Evolutionary conservation across 2,888 invertebrate genomes (phyloP).

Genomic region (Acleris emargana): DNA sequence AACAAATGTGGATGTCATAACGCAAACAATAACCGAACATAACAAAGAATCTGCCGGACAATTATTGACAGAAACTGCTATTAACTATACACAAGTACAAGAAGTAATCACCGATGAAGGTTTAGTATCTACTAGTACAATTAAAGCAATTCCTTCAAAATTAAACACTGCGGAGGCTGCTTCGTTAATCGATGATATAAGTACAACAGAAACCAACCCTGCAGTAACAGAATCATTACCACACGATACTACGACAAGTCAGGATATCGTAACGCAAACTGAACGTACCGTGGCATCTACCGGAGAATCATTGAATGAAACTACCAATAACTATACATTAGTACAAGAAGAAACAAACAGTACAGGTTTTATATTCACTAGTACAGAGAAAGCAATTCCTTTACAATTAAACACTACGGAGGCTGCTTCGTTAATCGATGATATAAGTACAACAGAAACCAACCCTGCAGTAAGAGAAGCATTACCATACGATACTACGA

Average conservation of each 20-base stretch:
- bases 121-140: neutral
- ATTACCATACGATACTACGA: neutral
- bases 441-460: neutral
- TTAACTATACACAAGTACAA: no score
- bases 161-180: neutral
- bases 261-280: neutral
- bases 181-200: conserved; percentile 3
- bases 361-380: neutral
- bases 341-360: neutral
- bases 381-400: neutral
- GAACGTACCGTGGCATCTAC: neutral
- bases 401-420: neutral
- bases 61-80: no score
- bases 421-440: neutral
- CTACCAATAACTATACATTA: neutral
- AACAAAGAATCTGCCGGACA: neutral
- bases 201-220: neutral
- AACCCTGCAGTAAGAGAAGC: neutral
- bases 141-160: neutral
- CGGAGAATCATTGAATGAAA: neutral
- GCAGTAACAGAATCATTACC: neutral
- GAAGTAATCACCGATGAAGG: no score
- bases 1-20: neutral
- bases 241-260: neutral
- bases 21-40: neutral